Conservation (phyloP, 1,140 invertebrate genomes). For the Trichonephila clavata region DNA sequence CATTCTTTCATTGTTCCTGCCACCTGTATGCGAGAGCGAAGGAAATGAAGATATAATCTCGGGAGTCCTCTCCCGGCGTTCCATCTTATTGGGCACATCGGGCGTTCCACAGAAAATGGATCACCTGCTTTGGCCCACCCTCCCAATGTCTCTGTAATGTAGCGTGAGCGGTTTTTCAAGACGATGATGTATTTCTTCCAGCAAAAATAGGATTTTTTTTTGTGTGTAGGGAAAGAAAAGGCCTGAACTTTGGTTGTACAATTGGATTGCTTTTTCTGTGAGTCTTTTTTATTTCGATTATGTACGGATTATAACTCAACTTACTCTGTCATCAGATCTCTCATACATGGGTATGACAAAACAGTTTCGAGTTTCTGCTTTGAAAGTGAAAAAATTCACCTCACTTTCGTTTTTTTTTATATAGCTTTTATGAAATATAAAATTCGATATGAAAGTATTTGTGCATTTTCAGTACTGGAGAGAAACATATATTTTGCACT, state of each 20-base stretch:
- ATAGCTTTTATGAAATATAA: too few relatives aligned
- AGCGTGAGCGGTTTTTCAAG: neutral
- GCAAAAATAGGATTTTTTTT: neutral
- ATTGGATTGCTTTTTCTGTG: neutral
- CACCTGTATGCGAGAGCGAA: neutral
- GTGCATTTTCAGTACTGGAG: too few relatives aligned
- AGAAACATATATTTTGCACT: too few relatives aligned
- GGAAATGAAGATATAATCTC: constrained; percentile 32
- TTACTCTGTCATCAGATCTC: neutral
- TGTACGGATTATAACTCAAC: neutral
- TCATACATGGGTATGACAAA: neutral
- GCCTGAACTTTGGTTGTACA: neutral
- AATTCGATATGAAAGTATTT: too few relatives aligned
- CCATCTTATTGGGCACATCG: constrained; percentile 27
- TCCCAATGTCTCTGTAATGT: constrained; percentile 17
- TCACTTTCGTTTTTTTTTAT: too few relatives aligned
- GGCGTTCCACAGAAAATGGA: constrained; percentile 35
- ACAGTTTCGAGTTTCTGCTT: too few relatives aligned
- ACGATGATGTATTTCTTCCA: constrained; percentile 19
- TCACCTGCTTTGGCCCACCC: constrained; percentile 5
- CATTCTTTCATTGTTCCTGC: neutral
- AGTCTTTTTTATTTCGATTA: neutral
- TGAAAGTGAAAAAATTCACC: too few relatives aligned
- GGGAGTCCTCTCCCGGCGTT: neutral
- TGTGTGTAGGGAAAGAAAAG: neutral